Base-by-base conservation (phyloP, 2,797 vertebrate species). In the Pelodytes ibericus region DNA sequence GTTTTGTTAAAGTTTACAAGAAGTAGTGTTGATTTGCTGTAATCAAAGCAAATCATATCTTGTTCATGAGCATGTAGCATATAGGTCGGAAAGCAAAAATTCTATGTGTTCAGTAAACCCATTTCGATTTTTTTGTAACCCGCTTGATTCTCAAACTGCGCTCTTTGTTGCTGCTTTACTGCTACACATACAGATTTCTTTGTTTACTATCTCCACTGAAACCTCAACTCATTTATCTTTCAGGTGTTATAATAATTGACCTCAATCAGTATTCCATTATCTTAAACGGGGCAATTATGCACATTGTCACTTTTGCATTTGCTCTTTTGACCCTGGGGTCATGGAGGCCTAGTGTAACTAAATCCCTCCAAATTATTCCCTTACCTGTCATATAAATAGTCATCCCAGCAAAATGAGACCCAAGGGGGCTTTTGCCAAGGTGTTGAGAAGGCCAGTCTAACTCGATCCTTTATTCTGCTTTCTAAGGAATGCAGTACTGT, bases 251-350 rank as follows among this genome's bases (percentile, higher is more conserved):
- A 93, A 91, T 92, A 92, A 94, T 93, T 93, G 93, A 94, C 95
- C 91, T 94, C 93, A 94, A 94, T 96, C 94, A 95, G 89, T 91
- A 91, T 91, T 90, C 92, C 93, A 94, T 96, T 96, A 95, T 94
- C 92, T 95, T 94, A 89, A 97, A 89, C 89, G 88, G 90, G 71
- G 90, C 93, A 97, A 94, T 96, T 95, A 96, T 96, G 93, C 93
- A 93, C 93, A 93, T 94, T 96, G 95, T 96, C 95, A 96, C 95
- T 96, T 95, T 95, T 96, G 92, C 87, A 49, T 95, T 95, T 95
- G 94, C 92, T 94, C 93, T 90, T 86, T 86, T 92, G 93, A 95
- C 94, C 94, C 58, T 22, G 81, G 81, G 95, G 94, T 94, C 94
- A 91, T 63, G 44, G 90, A 89, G 91, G 91, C 91, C 90, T 88